These are phyloP conservation scores for Litoditis marina DNA, from an alignment of 2,888 invertebrate species.

Conservation along the genomic window DNA sequence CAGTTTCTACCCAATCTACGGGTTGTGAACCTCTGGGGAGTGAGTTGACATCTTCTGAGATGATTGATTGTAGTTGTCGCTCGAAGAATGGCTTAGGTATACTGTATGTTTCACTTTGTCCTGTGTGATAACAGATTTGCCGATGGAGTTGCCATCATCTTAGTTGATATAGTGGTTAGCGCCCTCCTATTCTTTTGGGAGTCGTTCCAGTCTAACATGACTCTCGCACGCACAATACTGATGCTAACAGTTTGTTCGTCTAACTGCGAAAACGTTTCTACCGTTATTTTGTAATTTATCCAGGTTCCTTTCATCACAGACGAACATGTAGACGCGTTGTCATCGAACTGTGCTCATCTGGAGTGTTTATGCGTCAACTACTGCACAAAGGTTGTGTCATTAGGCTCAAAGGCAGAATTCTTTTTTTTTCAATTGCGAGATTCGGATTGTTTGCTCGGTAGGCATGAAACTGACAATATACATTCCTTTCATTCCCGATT, in stretches of 20 bases:
- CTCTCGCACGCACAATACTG: no score
- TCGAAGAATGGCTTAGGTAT: neutral
- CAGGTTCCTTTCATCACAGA: conserved; percentile 72
- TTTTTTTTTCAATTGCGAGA: neutral
- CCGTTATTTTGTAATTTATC: neutral
- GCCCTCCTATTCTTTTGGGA: no score
- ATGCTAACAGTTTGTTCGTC: no score
- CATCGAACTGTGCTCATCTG: conserved; percentile 70
- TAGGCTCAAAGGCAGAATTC: neutral
- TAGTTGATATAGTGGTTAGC: no score
- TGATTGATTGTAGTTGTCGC: neutral
- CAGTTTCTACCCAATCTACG: conserved; percentile 94
- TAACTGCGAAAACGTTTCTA: no score
- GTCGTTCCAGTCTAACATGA: no score
- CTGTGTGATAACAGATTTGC: no score
- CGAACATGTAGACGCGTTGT: conserved; percentile 93
- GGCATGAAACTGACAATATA: neutral
- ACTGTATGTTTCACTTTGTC: no score
- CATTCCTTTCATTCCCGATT: no score
- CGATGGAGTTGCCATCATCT: no score
- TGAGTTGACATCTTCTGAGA: conserved; percentile 68
- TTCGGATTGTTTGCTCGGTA: neutral
- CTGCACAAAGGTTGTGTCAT: conserved; percentile 73
- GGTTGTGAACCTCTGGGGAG: conserved; percentile 95
- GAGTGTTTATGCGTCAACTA: conserved; percentile 95